These are phyloP conservation scores for Phalacrocorax aristotelis DNA, from an alignment of 2,113 vertebrate genomes.

Conservation along the genomic window DNA sequence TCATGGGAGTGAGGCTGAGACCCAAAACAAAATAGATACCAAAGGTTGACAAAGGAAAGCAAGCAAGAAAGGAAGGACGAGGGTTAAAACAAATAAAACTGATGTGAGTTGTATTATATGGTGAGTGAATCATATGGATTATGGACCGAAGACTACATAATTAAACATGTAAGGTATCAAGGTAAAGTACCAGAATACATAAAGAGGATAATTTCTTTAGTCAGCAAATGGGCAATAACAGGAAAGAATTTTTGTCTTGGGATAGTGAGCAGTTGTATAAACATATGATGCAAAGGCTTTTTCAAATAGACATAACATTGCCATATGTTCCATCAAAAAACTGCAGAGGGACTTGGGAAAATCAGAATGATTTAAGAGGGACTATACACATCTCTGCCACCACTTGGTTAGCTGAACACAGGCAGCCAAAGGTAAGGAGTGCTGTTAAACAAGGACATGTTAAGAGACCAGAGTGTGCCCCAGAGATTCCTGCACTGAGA, in stretches of 20 bases:
- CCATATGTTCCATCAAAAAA: conserved; percentile 81
- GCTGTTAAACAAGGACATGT: conserved; percentile 67
- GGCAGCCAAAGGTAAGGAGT: conserved; percentile 71
- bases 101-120: neutral
- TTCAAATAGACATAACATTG: conserved; percentile 84
- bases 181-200: conserved; percentile 84
- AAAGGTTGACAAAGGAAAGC: neutral
- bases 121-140: conserved; percentile 71
- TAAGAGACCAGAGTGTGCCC: conserved; percentile 74
- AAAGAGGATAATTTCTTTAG: conserved; percentile 84
- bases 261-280: conserved; percentile 83
- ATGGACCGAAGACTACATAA: conserved; percentile 78
- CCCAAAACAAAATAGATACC: neutral
- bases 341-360: conserved; percentile 80
- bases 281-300: conserved; percentile 85
- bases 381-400: conserved; percentile 71
- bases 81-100: conserved; percentile 58
- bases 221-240: conserved; percentile 85
- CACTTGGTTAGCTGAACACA: conserved; percentile 73
- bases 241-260: conserved; percentile 85
- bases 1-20: neutral
- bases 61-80: neutral
- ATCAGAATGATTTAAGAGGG: conserved; percentile 81
- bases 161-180: conserved; percentile 81
- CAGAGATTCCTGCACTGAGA: conserved; percentile 69